Evolutionary conservation across 2,888 invertebrate genomes (phyloP), one percentile per base, ranked within the genome.

Genomic region (Plebejus anna): DNA sequence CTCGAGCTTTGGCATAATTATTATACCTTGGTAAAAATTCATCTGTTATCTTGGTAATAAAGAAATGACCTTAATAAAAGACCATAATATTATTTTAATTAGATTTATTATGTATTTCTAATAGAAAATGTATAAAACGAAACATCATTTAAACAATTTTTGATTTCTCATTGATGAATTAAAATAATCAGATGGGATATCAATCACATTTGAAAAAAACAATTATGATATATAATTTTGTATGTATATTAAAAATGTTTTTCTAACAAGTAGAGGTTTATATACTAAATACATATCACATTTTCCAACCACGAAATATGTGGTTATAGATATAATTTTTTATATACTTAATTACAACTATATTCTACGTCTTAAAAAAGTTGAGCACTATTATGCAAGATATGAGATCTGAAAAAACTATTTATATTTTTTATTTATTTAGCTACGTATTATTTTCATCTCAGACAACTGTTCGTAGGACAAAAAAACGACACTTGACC

Each of bases 281-380:
- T 32, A 61, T 61, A 11, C n/a, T 70, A 38, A 66, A 66, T 42
- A 71, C n/a, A 71, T 71, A 71, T 71, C 42, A 71, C 71, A 71
- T n/a, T 71, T 71, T 9, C 42, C 38, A 71, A 71, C 70, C 70
- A 70, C 38, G 16, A 38, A 55, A 55, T 55, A 38, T 42, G n/a
- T 71, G 71, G 42, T 22, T 9, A 22, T n/a, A n/a, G 2, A 9
- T 22, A 71, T 22, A 9, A 42, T 9, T 66, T 28, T 28, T 61
- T 61, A 11, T 1, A 28, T 28, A 22, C 0, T 3, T 61, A 61
- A 28, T 13, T 51, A 51, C 16, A 55, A 16, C 16, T 55, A 55
- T 55, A 55, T 16, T 55, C 1, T 51, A 4, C 4, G 13, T 55
- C 1, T 4, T 4, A 51, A 51, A 47, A 55, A 55, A 16, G 55